These are phyloP conservation scores for Achatina immaculata DNA, from an alignment of 1,140 invertebrate genomes.

Conservation along the genomic window DNA sequence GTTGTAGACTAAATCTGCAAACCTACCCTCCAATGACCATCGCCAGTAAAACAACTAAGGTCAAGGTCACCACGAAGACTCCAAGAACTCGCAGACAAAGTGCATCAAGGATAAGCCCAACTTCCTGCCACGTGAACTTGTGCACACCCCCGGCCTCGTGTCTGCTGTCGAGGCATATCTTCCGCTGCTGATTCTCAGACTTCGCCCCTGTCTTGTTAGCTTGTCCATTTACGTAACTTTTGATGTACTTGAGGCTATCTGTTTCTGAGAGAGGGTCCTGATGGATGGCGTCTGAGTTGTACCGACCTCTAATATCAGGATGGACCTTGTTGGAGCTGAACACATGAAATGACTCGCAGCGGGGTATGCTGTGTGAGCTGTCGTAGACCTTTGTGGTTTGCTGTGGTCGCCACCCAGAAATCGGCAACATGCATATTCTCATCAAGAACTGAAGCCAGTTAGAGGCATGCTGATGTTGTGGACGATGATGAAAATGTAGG, in stretches of 20 bases:
- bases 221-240: background rate
- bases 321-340: background rate
- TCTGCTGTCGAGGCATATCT: too few species aligned
- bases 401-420: background rate
- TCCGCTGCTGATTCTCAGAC: background rate
- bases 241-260: too few species aligned
- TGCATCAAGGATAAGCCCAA: background rate
- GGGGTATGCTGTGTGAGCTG: background rate
- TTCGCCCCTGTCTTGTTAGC: background rate
- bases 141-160: too few species aligned
- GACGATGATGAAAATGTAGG: background rate
- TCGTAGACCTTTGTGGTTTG: background rate
- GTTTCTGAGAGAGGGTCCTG: background rate
- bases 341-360: background rate
- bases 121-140: background rate
- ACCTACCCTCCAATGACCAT: slow-evolving; percentile 22
- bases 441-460: background rate
- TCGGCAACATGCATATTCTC: background rate
- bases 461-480: background rate
- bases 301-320: background rate
- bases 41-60: background rate
- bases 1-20: too few species aligned
- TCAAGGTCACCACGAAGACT: background rate
- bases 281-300: too few species aligned
- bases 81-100: slow-evolving; percentile 7